Conservation (phyloP, 2,888 invertebrate genomes). For the Lagria hirta region DNA sequence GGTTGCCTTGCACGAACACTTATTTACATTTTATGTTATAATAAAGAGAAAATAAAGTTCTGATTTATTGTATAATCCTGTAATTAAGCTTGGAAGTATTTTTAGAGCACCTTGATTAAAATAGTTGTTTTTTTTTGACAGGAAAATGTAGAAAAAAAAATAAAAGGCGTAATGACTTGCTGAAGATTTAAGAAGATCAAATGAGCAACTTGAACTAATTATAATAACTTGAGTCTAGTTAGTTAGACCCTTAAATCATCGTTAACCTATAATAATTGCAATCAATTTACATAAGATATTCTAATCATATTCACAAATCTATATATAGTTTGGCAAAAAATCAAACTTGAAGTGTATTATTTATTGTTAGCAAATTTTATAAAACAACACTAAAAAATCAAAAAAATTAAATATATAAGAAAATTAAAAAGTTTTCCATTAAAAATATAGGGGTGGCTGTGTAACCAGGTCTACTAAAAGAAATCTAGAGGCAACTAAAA, state of each 20-base stretch:
- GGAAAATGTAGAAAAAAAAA: too few relatives aligned
- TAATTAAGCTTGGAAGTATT: constrained; percentile 11
- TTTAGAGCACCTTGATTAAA: neutral
- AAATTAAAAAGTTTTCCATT: too few relatives aligned
- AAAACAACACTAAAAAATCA: too few relatives aligned
- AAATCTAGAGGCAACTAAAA: too few relatives aligned
- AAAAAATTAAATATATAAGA: too few relatives aligned
- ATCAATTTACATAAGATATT: constrained; percentile 10
- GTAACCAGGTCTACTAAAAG: too few relatives aligned
- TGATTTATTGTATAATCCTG: constrained; percentile 19
- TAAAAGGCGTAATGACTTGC: too few relatives aligned
- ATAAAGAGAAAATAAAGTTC: constrained; percentile 14
- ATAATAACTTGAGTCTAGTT: neutral
- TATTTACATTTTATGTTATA: constrained; percentile 20
- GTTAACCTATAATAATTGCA: constrained; percentile 7
- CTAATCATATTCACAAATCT: constrained; percentile 12
- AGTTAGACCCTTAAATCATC: constrained; percentile 6
- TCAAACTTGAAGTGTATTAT: too few relatives aligned
- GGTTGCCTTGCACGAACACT: constrained; percentile 12
- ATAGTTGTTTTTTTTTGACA: too few relatives aligned
- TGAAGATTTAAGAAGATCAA: constrained; percentile 7
- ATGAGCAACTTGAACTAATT: neutral
- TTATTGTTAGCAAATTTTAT: too few relatives aligned
- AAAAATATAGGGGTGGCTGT: too few relatives aligned
- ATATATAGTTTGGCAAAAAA: too few relatives aligned